Base-by-base conservation (phyloP, 2,888 invertebrate genomes). In the Drosophila colorata region DNA sequence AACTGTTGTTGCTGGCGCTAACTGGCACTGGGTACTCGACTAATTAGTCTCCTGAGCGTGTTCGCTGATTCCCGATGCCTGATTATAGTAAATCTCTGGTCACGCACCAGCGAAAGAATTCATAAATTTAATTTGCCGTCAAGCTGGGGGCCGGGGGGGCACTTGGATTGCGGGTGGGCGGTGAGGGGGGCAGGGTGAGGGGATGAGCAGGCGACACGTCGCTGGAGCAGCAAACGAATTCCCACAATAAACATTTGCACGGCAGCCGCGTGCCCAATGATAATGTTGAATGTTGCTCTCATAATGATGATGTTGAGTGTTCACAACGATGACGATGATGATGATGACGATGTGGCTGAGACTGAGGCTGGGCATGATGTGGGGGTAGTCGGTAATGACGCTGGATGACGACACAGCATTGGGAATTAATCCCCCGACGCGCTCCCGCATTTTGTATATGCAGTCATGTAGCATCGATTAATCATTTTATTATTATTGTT, bases 391-490 rank as follows among this genome's bases (percentile, higher is more conserved):
- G 76, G 81, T 82, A 83, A 82, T 86, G 82, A 81, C 78, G 78
- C 69, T 79, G 77, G 74, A 79, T 87, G 87, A 87, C 85, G 80
- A 87, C 85, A 87, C 72, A 87, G 84, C 86, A 71, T 57, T 82
- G 87, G 85, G 87, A 85, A 87, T 85, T 83, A 8, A 6, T n/a
- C 38, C 2, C 49, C 23, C 58, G 33, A 28, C 8, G 8, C 8
- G 8, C 28, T 8, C 28, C 28, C 28, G 28, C 60, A 72, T 72
- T 83, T 87, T 81, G 83, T 83, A 79, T 83, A 87, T 84, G 79
- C 79, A 80, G 84, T 79, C 86, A 88, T 88, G 86, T 88, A 86
- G 81, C 86, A 86, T 88, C 88, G 88, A 86, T 86, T 86, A 86
- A 86, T 86, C 86, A 86, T 88, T 88, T 86, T 88, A 86, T 88